phyloP scores from a whole-genome alignment of 2,888 invertebrate species.

The Operophtera brumata region DNA sequence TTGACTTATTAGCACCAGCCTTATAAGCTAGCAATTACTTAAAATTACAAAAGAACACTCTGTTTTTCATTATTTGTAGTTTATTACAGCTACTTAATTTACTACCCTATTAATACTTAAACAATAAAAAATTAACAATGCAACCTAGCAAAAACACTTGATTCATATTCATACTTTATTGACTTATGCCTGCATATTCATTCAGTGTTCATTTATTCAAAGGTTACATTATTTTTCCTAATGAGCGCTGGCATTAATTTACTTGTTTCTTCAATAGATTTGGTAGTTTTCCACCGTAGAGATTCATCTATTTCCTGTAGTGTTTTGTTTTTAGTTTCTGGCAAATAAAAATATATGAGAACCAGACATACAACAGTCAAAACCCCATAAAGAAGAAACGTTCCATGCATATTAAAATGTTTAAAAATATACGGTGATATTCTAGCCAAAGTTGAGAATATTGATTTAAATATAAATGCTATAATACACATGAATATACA shows the following conservation, averaged over 20 bases:
- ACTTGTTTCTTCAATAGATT: slow-evolving; percentile 2
- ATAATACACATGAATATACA: slow-evolving; percentile 31
- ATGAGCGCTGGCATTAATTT: slow-evolving; percentile 6
- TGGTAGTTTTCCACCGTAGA: slow-evolving; percentile 18
- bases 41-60: too few relatives aligned
- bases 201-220: too few relatives aligned
- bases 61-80: too few relatives aligned
- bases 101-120: too few relatives aligned
- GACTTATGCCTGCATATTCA: too few relatives aligned
- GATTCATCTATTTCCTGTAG: slow-evolving; percentile 42
- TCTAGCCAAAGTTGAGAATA: slow-evolving; percentile 33
- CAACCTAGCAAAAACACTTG: too few relatives aligned
- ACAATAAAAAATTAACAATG: too few relatives aligned
- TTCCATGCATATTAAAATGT: slow-evolving; percentile 38
- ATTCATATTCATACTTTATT: too few relatives aligned
- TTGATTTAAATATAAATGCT: slow-evolving; percentile 17
- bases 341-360: slow-evolving; percentile 42
- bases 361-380: slow-evolving; percentile 23
- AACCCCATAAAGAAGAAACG: slow-evolving; percentile 40
- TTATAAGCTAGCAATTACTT: too few relatives aligned
- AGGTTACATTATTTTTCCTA: neutral
- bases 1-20: too few relatives aligned
- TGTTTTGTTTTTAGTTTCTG: slow-evolving; percentile 52
- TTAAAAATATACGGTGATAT: slow-evolving; percentile 40
- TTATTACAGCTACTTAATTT: too few relatives aligned